Base-by-base conservation (phyloP, 2,888 invertebrate genomes). In the Clepsis dumicolana region DNA sequence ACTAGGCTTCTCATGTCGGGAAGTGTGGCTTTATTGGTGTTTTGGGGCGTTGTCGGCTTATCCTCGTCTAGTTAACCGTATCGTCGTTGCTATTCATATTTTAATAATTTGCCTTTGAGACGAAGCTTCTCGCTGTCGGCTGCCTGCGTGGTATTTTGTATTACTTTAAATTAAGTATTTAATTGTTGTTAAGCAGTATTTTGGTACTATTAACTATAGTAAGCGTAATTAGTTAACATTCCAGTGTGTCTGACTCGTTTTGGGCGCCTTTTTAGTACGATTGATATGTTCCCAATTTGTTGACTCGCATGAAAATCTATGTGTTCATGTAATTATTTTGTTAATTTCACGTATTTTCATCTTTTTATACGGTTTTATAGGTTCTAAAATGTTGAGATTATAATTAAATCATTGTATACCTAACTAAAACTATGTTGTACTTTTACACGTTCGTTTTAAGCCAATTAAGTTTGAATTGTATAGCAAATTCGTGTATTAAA, bases 151-250 rank as follows among this genome's bases (percentile, higher is more conserved):
- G 64, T 41, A 44, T 66, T 48, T 48, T 44, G 35, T 64, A 56
- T 69, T 61, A 68, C 60, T 60, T 63, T 67, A 60, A 74, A 72
- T 81, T 86, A 83, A 82, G 83, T 90, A 90, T 91, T 89, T 90
- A 90, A 88, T 85, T 81, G 80, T 80, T 79, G 71, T 73, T 82
- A 83, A 81, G 82, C 62, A 87, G 86, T 89, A 88, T 89, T 90
- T 86, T 85, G 87, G 87, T 90, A 90, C 88, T 89, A 87, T 87
- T 87, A 81, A 83, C 76, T 87, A 83, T 90, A 89, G 84, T 87
- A 71, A 52, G 72, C 72, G 79, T 87, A 82, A 81, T 85, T 83
- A 87, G 85, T 88, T 89, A 85, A 88, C 91, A 91, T 92, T 92
- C 91, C 93, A 88, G 81, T 80, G 82, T 86, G 80, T 66, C 66